Evolutionary conservation across 2,888 invertebrate genomes (phyloP).

Genomic region (Brachypalpus laphriformis): DNA sequence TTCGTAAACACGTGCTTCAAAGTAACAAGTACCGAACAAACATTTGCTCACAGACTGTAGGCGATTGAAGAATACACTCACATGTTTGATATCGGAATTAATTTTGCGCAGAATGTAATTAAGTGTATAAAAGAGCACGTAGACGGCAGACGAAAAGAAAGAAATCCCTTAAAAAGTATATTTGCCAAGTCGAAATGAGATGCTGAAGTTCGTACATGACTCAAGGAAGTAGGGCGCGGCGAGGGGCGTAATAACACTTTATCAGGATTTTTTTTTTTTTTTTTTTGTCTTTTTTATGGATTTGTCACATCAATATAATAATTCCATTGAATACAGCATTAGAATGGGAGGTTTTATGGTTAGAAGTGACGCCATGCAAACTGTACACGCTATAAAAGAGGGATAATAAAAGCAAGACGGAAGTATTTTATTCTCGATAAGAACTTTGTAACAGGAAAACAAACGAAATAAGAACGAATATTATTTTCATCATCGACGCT

Average conservation of each 20-base stretch:
- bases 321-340: conserved; percentile 52
- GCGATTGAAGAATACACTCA: background rate
- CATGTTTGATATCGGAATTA: conserved; percentile 34
- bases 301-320: conserved; percentile 67
- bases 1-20: conserved; percentile 11
- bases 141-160: conserved; percentile 12
- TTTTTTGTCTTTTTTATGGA: conserved; percentile 53
- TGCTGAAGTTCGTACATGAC: conserved; percentile 15
- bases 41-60: background rate
- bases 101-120: conserved; percentile 23
- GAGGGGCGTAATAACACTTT: conserved; percentile 48
- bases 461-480: conserved; percentile 28
- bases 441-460: conserved; percentile 50
- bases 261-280: conserved; percentile 31
- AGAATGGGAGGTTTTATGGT: conserved; percentile 57
- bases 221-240: background rate
- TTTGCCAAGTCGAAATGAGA: conserved; percentile 20
- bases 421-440: conserved; percentile 60
- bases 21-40: conserved; percentile 23
- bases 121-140: conserved; percentile 7
- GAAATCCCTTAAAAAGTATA: background rate
- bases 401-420: conserved; percentile 57
- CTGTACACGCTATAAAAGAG: conserved; percentile 52
- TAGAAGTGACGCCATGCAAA: conserved; percentile 62
- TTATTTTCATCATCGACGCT: conserved; percentile 47